Percentiles rank a stretch among this genome's conserved stretches.
Evolutionary conservation across 1,140 invertebrate species (phyloP).

Genomic region (Leptinotarsa texana): DNA sequence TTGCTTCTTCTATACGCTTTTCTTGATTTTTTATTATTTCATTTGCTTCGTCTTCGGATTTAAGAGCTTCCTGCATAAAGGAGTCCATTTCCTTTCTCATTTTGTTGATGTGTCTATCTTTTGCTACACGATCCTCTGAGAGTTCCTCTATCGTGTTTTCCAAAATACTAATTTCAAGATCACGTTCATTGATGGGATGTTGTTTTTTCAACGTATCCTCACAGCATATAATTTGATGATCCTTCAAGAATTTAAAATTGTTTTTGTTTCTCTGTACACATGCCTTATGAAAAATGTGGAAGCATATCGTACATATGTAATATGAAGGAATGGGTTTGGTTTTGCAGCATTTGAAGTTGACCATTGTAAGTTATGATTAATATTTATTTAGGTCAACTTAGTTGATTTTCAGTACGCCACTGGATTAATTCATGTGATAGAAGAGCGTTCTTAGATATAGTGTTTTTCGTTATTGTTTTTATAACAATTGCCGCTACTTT

Average conservation of each 20-base stretch:
- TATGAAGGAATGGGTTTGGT: constrained; percentile 9
- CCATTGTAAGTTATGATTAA: not conserved
- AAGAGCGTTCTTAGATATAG: too few relatives aligned
- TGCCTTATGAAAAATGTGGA: constrained; percentile 12
- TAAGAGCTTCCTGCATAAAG: not conserved
- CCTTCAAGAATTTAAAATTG: constrained; percentile 14
- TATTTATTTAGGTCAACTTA: not conserved
- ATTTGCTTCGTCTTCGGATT: not conserved
- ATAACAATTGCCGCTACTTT: not conserved
- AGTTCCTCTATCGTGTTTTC: constrained; percentile 6
- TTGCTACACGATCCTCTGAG: constrained; percentile 8
- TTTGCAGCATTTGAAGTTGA: constrained; percentile 13
- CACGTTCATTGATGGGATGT: constrained; percentile 7
- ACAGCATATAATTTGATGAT: constrained; percentile 13
- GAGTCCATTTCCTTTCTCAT: constrained; percentile 15
- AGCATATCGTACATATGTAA: constrained; percentile 15
- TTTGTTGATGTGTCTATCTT: constrained; percentile 12
- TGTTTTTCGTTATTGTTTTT: not conserved
- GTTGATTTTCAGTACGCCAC: too few relatives aligned
- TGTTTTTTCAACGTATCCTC: not conserved
- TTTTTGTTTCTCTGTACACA: constrained; percentile 16
- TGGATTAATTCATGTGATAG: not conserved
- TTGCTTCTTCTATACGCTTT: not conserved
- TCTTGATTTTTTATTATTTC: not conserved
- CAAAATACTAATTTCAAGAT: constrained; percentile 15